A percentile compares a stretch with the other conserved stretches of the same genome.
phyloP scores from a whole-genome alignment of 2,888 invertebrate genomes.

The Caenorhabditis plicata region DNA sequence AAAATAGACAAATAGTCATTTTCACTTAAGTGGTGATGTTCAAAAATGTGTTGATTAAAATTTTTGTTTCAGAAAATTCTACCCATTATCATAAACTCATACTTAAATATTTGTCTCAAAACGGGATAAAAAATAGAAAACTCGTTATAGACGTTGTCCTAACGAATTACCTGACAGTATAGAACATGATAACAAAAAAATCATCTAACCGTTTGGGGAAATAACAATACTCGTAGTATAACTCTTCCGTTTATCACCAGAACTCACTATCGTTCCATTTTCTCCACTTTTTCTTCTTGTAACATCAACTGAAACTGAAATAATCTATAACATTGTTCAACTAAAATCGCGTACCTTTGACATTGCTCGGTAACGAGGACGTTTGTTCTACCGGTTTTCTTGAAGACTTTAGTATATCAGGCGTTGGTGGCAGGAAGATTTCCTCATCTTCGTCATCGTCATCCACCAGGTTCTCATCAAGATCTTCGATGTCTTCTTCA shows the following conservation, averaged over 20 bases:
- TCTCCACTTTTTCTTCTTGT: slow-evolving; percentile 12
- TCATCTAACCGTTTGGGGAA: slow-evolving; percentile 39
- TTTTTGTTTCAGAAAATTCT: too few species aligned
- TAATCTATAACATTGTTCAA: neutral
- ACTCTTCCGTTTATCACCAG: slow-evolving; percentile 51
- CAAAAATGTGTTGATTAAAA: too few species aligned
- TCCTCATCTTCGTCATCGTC: slow-evolving; percentile 40
- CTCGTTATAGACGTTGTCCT: too few species aligned
- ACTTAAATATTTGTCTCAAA: too few species aligned
- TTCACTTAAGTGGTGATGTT: too few species aligned
- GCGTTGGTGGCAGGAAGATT: slow-evolving; percentile 49
- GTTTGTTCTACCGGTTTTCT: slow-evolving; percentile 25
- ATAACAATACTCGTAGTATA: slow-evolving; percentile 63
- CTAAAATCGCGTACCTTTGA: slow-evolving; percentile 16
- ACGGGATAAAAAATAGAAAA: too few species aligned
- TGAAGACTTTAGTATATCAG: slow-evolving; percentile 52
- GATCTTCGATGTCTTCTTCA: slow-evolving; percentile 39
- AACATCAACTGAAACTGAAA: slow-evolving; percentile 19
- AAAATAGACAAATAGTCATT: too few species aligned
- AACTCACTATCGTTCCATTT: slow-evolving; percentile 5
- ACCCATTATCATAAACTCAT: too few species aligned
- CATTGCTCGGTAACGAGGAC: slow-evolving; percentile 24
- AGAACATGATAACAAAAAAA: too few species aligned
- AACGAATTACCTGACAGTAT: too few species aligned
- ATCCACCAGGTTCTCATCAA: slow-evolving; percentile 36